Conservation (phyloP, 2,797 vertebrate species). For the Chaenodraco wilsoni region DNA sequence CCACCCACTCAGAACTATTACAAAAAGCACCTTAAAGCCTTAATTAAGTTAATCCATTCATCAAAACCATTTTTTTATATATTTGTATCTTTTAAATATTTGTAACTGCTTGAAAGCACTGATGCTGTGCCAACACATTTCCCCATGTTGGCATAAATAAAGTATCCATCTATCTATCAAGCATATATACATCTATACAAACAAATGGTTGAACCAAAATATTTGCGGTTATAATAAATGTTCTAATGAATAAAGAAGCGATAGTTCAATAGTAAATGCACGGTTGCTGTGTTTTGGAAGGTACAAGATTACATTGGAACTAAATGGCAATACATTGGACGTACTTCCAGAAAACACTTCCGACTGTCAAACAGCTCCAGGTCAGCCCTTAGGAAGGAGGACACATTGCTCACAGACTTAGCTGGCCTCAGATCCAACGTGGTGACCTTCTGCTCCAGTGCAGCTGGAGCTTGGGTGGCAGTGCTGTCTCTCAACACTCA, state of each 20-base stretch:
- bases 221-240: neutral
- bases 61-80: too few species aligned
- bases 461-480: slow-evolving; percentile 47
- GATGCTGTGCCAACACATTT: too few species aligned
- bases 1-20: too few species aligned
- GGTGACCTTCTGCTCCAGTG: slow-evolving; percentile 20
- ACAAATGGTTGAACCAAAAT: too few species aligned
- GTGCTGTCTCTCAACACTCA: slow-evolving; percentile 54
- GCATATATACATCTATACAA: too few species aligned
- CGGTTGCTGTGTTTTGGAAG: neutral
- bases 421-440: slow-evolving; percentile 26
- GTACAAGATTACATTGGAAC: too few species aligned
- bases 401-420: neutral
- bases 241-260: neutral
- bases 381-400: neutral
- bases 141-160: too few species aligned
- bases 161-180: too few species aligned
- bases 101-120: too few species aligned
- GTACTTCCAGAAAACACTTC: neutral
- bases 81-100: too few species aligned
- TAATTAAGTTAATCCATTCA: too few species aligned
- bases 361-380: slow-evolving; percentile 3
- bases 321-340: neutral
- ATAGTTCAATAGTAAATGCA: neutral
- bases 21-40: too few species aligned